Conservation (phyloP, 1,140 invertebrate genomes). For the Drosophila sturtevanti region DNA sequence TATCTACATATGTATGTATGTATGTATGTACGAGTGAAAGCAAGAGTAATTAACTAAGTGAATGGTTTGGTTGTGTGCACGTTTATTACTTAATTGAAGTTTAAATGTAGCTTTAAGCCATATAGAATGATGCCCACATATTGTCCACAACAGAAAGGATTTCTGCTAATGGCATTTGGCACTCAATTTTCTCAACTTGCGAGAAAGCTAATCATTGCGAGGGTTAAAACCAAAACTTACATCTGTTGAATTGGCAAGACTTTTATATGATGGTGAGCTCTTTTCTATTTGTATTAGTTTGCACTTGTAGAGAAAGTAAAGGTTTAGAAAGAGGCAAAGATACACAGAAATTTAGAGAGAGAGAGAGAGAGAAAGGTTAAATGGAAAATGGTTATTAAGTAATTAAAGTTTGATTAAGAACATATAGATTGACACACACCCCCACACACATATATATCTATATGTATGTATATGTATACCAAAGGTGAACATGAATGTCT, state of each 20-base stretch:
- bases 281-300: slow-evolving; percentile 76
- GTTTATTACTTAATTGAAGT: slow-evolving; percentile 75
- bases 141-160: slow-evolving; percentile 11
- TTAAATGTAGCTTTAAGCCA: slow-evolving; percentile 43
- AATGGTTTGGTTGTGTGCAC: slow-evolving; percentile 23
- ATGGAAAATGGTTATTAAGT: slow-evolving; percentile 3
- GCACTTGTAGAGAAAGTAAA: slow-evolving; percentile 44
- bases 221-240: slow-evolving; percentile 60
- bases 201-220: slow-evolving; percentile 28
- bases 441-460: not conserved
- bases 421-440: not conserved
- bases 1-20: slow-evolving; percentile 20
- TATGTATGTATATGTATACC: not conserved
- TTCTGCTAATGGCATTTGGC: slow-evolving; percentile 58
- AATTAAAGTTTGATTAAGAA: not conserved
- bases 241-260: slow-evolving; percentile 73
- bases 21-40: slow-evolving; percentile 16
- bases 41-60: slow-evolving; percentile 18
- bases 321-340: slow-evolving; percentile 17
- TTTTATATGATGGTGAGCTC: slow-evolving; percentile 75
- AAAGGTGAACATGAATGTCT: not conserved
- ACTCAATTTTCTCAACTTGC: slow-evolving; percentile 42
- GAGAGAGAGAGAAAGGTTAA: not conserved
- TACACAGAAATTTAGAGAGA: not conserved
- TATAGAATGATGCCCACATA: slow-evolving; percentile 14